Evolutionary conservation across 2,113 vertebrate species (phyloP), one percentile per base, ranked within the genome.

Genomic region (Pseudolaguvia tuberculata): DNA sequence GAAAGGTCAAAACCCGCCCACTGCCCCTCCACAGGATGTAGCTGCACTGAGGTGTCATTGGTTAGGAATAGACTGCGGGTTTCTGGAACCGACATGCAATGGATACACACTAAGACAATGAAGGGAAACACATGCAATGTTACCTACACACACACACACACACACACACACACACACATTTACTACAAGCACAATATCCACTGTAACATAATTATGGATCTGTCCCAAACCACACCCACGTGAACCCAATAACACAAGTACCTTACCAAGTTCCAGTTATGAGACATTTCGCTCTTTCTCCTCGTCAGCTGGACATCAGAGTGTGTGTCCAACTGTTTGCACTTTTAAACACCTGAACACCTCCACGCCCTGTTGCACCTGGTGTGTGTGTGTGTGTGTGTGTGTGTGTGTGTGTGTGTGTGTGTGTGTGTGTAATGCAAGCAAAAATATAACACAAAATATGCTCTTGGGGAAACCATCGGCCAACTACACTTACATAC

Each of bases 241-340:
- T 39, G 11, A 39, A 62, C 18, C 17, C 57, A 25, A 29, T 31
- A 15, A 31, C 57, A 62, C 39, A 65, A 9, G 20, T 53, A 47
- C 70, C 77, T 52, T 52, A 79, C 74, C 74, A 31, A 68, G 23
- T 77, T 77, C 63, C 74, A 80, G 48, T 62, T 25, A 50, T 39
- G 70, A 53, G 50, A 47, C 69, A 73, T 62, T 23, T n/a, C 35
- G 4, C n/a, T 45, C 13, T 45, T 42, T 11, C 10, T 55, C 77
- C 20, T 57, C 51, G n/a, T 51, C 50, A 73, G 48, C 2, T 72
- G 7, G 35, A 35, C 27, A 1, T 59, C 50, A 61, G 76, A 62
- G 42, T 70, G 48, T n/a, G 23, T 78, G 77, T 78, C 56, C 77
- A 1, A 0, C 39, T 2, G 70, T 14, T 15, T 29, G 2, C 27